Evolutionary conservation across 2,888 invertebrate genomes (phyloP).

Genomic region (Dusona sp.): DNA sequence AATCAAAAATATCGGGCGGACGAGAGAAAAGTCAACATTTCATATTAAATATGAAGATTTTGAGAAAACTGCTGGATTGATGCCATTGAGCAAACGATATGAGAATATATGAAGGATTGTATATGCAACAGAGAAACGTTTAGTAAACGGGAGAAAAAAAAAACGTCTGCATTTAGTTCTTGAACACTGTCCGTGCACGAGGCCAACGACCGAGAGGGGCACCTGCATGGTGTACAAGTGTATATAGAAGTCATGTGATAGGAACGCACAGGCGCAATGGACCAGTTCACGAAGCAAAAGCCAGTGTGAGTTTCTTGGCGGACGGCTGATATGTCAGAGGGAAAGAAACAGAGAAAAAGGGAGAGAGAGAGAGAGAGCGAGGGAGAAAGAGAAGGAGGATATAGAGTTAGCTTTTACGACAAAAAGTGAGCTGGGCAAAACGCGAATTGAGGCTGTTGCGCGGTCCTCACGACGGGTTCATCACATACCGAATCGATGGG

Average conservation of each 20-base stretch:
- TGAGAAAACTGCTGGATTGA: background rate
- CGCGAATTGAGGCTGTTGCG: constrained; percentile 54
- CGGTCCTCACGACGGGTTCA: constrained; percentile 62
- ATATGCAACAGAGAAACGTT: constrained; percentile 29
- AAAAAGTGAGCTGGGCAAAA: constrained; percentile 52
- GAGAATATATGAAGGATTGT: constrained; percentile 5
- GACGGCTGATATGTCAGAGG: constrained; percentile 61
- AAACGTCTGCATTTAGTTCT: constrained; percentile 44
- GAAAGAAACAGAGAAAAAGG: constrained; percentile 30
- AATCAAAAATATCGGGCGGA: background rate
- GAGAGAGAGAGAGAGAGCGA: constrained; percentile 23
- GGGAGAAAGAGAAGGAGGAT: background rate
- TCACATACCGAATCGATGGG: constrained; percentile 66
- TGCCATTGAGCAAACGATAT: constrained; percentile 16
- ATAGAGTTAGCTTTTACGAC: constrained; percentile 38
- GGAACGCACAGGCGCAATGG: constrained; percentile 64
- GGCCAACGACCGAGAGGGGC: constrained; percentile 64
- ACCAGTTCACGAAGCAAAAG: constrained; percentile 52
- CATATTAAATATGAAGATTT: background rate
- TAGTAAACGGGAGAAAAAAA: background rate
- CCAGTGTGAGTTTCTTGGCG: constrained; percentile 42
- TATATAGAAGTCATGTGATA: constrained; percentile 28
- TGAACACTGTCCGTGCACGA: constrained; percentile 36
- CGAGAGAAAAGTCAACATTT: background rate
- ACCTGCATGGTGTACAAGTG: background rate